These are phyloP conservation scores for Brachyptera risi DNA, from an alignment of 2,888 invertebrate genomes.

Conservation along the genomic window DNA sequence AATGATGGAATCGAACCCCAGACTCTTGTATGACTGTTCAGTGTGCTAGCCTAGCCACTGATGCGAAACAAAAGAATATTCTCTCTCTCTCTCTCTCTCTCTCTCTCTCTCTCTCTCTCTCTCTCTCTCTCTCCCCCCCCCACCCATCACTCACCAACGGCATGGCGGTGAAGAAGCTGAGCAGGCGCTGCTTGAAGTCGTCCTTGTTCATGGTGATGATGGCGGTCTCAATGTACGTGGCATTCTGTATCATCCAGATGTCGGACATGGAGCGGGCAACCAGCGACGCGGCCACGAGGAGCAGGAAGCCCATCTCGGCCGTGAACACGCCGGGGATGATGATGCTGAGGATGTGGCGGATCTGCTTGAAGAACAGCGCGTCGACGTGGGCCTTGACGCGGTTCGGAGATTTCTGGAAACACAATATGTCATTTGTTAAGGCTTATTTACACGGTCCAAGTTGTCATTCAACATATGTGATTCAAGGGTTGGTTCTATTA, in stretches of 20 bases:
- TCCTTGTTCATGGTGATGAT: conserved; percentile 83
- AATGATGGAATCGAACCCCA: too few species aligned
- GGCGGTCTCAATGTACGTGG: conserved; percentile 91
- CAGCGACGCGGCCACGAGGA: conserved; percentile 73
- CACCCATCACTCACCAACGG: conserved; percentile 86
- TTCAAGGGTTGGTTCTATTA: too few species aligned
- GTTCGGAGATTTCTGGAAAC: conserved; percentile 42
- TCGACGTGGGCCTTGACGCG: conserved; percentile 69
- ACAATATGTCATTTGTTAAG: too few species aligned
- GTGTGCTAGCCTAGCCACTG: too few species aligned
- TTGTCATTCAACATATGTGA: too few species aligned
- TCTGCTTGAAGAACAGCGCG: conserved; percentile 65
- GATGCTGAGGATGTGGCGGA: conserved; percentile 64
- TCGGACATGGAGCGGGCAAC: conserved; percentile 91
- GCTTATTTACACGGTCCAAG: too few species aligned
- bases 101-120: too few species aligned
- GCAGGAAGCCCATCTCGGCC: conserved; percentile 68
- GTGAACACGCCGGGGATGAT: conserved; percentile 76
- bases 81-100: too few species aligned
- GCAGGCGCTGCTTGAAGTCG: conserved; percentile 69
- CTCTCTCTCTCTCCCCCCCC: too few species aligned
- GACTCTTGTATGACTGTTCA: too few species aligned
- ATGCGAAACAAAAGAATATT: too few species aligned
- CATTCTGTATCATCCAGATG: conserved; percentile 94
- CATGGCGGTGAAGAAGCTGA: conserved; percentile 78